Evolutionary conservation across 2,113 vertebrate species (phyloP), one percentile per base, ranked within the genome.

Genomic region (Epinephelus moara): DNA sequence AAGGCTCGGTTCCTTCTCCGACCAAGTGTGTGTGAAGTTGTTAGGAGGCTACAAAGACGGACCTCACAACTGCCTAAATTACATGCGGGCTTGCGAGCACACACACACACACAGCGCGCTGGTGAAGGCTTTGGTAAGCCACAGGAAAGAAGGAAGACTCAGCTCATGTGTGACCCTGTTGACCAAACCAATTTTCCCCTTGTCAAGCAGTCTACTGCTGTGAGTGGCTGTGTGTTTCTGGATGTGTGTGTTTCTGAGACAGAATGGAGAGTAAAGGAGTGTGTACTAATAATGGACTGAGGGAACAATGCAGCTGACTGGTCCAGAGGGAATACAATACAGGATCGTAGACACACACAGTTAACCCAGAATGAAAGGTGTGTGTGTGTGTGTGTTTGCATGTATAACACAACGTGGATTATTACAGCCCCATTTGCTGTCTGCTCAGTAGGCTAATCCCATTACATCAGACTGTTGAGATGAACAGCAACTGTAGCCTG

Each of bases 121-220:
- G 78, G 69, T 85, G 72, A 78, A 85, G 37, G 76, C 61, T 88
- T 87, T 82, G 19, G 69, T 61, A 50, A 73, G 25, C 74, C 52
- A 72, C 25, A 27, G 75, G 76, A 72, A 79, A 72, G 75, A 50
- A 53, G 14, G 55, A 81, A 60, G 80, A 70, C 71, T 70, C 63
- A 78, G 78, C 42, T 74, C 47, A 81, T 79, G 78, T 76, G 89
- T 85, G 86, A 87, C 80, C 81, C 75, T 71, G 80, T 73, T 82
- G 88, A 90, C 88, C 88, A 89, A 89, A 88, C 88, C 89, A 92
- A 91, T 90, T 89, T 90, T 80, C 83, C 52, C 62, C 81, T 66
- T 88, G 88, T 91, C 85, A 86, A 64, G 66, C 52, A 68, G 75
- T 64, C 50, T 12, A 40, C 59, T 72, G 68, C 68, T 61, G 52